Base-by-base conservation (phyloP, 2,888 invertebrate genomes). In the Scaptomyza cyrtandrae region DNA sequence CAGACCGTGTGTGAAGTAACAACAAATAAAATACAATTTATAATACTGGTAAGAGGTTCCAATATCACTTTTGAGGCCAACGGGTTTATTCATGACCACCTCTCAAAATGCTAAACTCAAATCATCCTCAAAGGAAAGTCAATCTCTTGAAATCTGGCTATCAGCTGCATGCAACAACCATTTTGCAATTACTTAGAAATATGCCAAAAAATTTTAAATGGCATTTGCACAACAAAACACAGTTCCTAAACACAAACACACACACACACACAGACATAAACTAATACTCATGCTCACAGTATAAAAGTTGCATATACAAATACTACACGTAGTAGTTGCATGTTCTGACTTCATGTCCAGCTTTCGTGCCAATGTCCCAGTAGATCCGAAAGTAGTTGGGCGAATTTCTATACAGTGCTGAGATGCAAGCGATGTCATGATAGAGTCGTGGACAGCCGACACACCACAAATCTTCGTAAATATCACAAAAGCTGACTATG, bases 181-280 rank as follows among this genome's bases (percentile, higher is more conserved):
- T 63, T 41, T 71, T 69, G 66, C n/a, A n/a, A n/a, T n/a, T n/a
- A n/a, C 78, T 84, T 72, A 62, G 65, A 75, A 66, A 64, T 70
- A 81, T 84, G 75, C 72, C 72, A 81, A 70, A 65, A 60, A 81
- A 75, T 70, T 75, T 16, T n/a, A 75, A 84, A 86, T 85, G 78
- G 64, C 75, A 81, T 86, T 73, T 70, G 63, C 50, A 57, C 61
- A 78, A 56, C 52, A 54, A 61, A 75, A 53, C 56, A 9, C 16
- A 57, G 19, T 37, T 59, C 50, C 11, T 35, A 16, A 58, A 37
- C 27, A 55, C 31, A 35, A 39, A 49, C 43, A 24, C 39, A 37
- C 41, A 58, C 41, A 58, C 49, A 56, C 50, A 43, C 14, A 35
- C n/a, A 56, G 19, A n/a, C 9, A 14, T 29, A 29, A 6, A 14